Conservation (phyloP, 2,888 invertebrate species). For the Aporophyla nigra region DNA sequence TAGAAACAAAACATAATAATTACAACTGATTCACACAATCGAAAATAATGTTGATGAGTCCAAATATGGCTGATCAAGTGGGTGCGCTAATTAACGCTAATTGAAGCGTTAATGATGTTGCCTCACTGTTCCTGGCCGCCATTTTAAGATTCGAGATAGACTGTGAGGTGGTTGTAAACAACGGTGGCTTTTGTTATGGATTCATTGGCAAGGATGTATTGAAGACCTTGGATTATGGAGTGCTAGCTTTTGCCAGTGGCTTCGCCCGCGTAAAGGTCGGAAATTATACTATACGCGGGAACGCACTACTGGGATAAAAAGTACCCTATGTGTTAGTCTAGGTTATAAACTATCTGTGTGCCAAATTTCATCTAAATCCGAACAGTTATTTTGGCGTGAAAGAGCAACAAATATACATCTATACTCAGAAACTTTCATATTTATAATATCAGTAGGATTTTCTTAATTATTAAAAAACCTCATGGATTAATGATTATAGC, state of each 20-base stretch:
- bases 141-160: conserved; percentile 28
- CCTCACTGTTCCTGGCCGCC: conserved; percentile 14
- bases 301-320: too few relatives aligned
- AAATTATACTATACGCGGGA: too few relatives aligned
- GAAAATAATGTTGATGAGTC: conserved; percentile 55
- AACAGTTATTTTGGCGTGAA: too few relatives aligned
- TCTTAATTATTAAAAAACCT: not conserved
- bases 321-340: too few relatives aligned
- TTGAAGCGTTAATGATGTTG: conserved; percentile 29
- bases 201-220: not conserved
- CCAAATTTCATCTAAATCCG: too few relatives aligned
- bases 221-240: not conserved
- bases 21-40: conserved; percentile 56
- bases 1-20: conserved; percentile 28
- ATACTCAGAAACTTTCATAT: too few relatives aligned
- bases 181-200: not conserved
- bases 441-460: too few relatives aligned
- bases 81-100: conserved; percentile 59
- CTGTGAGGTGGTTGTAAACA: conserved; percentile 35
- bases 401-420: too few relatives aligned
- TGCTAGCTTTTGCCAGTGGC: not conserved
- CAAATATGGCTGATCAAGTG: conserved; percentile 53
- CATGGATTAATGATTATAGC: too few relatives aligned
- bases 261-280: too few relatives aligned
- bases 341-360: too few relatives aligned